Percentiles rank a stretch among this genome's conserved stretches.
Conservation (phyloP, 2,888 invertebrate species). For the Ametastegia equiseti region DNA sequence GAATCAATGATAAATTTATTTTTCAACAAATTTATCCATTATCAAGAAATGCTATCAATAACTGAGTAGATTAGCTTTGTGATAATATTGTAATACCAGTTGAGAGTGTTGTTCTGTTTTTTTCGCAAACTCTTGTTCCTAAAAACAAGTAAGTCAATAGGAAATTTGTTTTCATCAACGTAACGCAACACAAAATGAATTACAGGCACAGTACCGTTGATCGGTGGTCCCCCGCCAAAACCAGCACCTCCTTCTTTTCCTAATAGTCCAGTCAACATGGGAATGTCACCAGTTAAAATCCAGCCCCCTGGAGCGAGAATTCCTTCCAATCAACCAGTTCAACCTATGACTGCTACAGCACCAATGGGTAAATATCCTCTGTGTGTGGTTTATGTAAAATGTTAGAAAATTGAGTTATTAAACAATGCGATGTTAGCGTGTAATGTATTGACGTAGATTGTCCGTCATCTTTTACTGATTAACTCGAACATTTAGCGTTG, state of each 20-base stretch:
- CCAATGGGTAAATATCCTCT: slow-evolving; percentile 67
- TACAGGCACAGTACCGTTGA: slow-evolving; percentile 45
- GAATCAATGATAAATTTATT: not conserved
- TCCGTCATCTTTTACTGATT: not conserved
- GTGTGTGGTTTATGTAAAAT: not conserved
- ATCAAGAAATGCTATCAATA: not conserved
- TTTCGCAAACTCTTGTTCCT: not conserved
- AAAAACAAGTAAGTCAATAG: not conserved
- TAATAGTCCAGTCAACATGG: slow-evolving; percentile 70
- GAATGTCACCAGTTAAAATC: slow-evolving; percentile 62
- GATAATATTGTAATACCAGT: not conserved
- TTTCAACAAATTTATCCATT: not conserved
- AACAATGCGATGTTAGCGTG: too few relatives aligned
- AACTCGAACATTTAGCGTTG: not conserved
- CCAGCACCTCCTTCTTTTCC: slow-evolving; percentile 76
- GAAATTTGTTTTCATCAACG: not conserved
- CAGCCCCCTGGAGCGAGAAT: slow-evolving; percentile 54
- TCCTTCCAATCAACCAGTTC: slow-evolving; percentile 63
- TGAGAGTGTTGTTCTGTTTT: not conserved
- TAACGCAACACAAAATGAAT: not conserved
- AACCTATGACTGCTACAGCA: slow-evolving; percentile 59
- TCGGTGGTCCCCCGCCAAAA: slow-evolving; percentile 73
- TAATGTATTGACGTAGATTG: not conserved
- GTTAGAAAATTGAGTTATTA: too few relatives aligned
- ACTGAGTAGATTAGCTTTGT: not conserved